Base-by-base conservation (phyloP, 2,797 vertebrate species). In the Molothrus aeneus region DNA sequence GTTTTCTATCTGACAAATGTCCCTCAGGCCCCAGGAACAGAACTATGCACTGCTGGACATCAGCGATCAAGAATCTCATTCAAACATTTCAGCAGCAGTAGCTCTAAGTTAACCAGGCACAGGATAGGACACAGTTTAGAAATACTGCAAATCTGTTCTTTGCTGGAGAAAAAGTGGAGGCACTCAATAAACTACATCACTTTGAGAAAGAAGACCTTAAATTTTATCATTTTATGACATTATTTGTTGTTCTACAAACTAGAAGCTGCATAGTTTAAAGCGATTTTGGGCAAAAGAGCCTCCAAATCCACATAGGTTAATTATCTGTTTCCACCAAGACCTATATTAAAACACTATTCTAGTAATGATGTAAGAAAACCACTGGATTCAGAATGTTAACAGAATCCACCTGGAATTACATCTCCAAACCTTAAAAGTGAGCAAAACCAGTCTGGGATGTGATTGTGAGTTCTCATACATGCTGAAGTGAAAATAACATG, bases 1-100 rank as follows among this genome's bases (percentile, higher is more conserved):
- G 38, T 22, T 81, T 80, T 12, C 51, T 5, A 2, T 0, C 2
- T 16, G 36, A 51, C 10, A 11, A 7, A 18, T 2, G 34, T 31
- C 31, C 21, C 13, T 13, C 11, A 21, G 15, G 13, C 17, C 11
- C 22, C 50, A 57, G n/a, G 6, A 40, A 47, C 1, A 54, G 28
- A 38, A 17, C 45, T 42, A 2, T 24, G 15, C 21, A n/a, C 22
- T 48, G 11, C 11, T 21, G 1, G 5, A 4, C 8, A 48, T 13
- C 6, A 43, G 34, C 53, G 61, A 36, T 1, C 47, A 56, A 59
- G 18, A 21, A 64, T 43, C n/a, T 72, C 34, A 72, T 21, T 68
- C 34, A 57, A 71, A 65, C 26, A 47, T 13, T 86, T 17, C 56
- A 61, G 3, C 28, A 85, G 19, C 4, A 7, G 26, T 3, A 48